Conservation (phyloP, 2,113 vertebrate species). For the Cinclus mexicanus region DNA sequence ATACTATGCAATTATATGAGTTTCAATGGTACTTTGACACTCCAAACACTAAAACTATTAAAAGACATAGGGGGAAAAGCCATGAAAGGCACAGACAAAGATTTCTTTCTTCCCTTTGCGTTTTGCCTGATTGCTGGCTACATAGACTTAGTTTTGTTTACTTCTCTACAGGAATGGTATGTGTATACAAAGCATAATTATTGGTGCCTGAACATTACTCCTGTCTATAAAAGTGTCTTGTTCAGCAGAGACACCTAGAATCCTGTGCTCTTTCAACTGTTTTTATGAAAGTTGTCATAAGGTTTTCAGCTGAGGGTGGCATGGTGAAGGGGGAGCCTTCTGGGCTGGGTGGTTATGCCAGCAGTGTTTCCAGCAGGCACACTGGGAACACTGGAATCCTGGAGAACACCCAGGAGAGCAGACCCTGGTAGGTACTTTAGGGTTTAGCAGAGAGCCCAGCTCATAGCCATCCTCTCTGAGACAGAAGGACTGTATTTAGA, state of each 20-base stretch:
- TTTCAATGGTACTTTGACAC: neutral
- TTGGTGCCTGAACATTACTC: neutral
- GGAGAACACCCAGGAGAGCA: neutral
- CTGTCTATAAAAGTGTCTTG: rapidly evolving
- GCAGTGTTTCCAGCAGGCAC: neutral
- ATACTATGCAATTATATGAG: neutral
- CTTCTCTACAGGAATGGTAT: neutral
- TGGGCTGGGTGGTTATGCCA: neutral
- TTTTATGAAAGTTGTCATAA: neutral
- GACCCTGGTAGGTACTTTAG: rapidly evolving
- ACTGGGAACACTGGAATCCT: neutral
- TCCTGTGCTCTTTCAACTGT: neutral
- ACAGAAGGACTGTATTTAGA: neutral
- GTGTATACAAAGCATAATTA: neutral
- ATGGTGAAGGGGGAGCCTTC: rapidly evolving
- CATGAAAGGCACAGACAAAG: neutral
- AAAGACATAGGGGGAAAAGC: neutral
- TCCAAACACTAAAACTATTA: neutral
- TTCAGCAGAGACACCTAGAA: neutral
- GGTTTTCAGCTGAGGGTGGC: neutral
- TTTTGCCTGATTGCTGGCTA: neutral
- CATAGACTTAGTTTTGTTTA: neutral
- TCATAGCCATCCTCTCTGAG: neutral
- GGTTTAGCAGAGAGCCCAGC: rapidly evolving
- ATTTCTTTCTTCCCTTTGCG: neutral